These are phyloP conservation scores for Temnopleurus reevesii DNA, from an alignment of 53 echinoderm and acorn worm species.

Conservation along the genomic window DNA sequence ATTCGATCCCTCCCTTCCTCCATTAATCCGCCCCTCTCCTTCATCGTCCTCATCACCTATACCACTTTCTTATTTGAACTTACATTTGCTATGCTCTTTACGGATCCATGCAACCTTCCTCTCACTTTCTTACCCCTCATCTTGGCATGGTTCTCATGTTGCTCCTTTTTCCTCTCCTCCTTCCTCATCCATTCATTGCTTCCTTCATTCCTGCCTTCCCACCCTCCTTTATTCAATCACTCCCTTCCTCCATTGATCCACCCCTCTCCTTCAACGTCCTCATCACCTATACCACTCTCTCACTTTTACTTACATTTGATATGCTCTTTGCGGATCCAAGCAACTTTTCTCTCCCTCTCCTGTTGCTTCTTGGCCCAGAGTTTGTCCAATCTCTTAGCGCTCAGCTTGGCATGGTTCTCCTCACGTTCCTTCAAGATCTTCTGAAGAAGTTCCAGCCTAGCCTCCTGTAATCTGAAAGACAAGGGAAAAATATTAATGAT, in stretches of 20 bases:
- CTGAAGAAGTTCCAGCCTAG: slow-evolving; percentile 80
- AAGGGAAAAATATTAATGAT: neutral
- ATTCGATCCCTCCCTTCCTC: no score
- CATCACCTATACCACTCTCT: neutral
- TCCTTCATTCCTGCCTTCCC: no score
- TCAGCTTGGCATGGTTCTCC: slow-evolving; percentile 87
- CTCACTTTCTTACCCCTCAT: no score
- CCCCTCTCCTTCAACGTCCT: neutral
- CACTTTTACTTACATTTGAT: slow-evolving; percentile 77
- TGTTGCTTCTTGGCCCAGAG: slow-evolving; percentile 97
- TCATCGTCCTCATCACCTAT: neutral
- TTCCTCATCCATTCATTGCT: no score
- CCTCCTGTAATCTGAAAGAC: slow-evolving; percentile 82
- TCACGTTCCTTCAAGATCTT: slow-evolving; percentile 91
- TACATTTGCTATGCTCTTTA: no score
- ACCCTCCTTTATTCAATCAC: no score
- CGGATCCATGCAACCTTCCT: no score
- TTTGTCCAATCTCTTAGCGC: slow-evolving; percentile 90
- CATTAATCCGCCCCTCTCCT: no score
- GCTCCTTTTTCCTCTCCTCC: no score
- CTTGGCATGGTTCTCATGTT: no score
- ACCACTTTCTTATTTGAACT: neutral
- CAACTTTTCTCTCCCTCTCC: slow-evolving; percentile 86
- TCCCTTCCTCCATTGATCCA: no score
- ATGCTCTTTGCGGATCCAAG: slow-evolving; percentile 96